These are phyloP conservation scores for Galeopterus variegatus DNA, from an alignment of 2,113 vertebrate species.

Conservation along the genomic window DNA sequence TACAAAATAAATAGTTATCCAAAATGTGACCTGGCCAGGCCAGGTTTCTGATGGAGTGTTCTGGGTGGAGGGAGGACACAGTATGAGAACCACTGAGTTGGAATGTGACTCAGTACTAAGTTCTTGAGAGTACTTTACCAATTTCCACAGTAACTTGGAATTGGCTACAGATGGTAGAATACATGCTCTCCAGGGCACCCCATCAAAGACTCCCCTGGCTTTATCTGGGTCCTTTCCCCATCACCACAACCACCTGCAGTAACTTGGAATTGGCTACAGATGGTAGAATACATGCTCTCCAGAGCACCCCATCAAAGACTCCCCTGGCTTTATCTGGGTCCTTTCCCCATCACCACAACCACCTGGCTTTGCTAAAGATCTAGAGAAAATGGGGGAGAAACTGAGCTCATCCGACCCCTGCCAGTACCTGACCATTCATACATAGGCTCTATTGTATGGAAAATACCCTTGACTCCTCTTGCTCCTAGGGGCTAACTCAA, in stretches of 20 bases:
- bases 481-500: neutral
- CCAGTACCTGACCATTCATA: too few species aligned
- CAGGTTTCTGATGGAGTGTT: neutral
- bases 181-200: neutral
- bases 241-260: rapidly evolving
- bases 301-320: neutral
- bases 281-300: neutral
- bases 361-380: neutral
- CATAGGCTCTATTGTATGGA: neutral
- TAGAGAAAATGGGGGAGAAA: neutral
- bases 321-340: neutral
- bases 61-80: neutral
- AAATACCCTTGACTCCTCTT: neutral
- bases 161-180: neutral
- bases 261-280: too few species aligned
- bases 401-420: neutral
- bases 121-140: neutral
- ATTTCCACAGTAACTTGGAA: neutral
- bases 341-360: neutral
- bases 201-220: neutral
- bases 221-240: rapidly evolving
- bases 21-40: neutral
- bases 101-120: neutral
- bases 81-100: rapidly evolving
- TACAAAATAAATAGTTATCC: neutral